phyloP scores from a whole-genome alignment of 2,888 invertebrate species.

The Orthonevra nobilis region DNA sequence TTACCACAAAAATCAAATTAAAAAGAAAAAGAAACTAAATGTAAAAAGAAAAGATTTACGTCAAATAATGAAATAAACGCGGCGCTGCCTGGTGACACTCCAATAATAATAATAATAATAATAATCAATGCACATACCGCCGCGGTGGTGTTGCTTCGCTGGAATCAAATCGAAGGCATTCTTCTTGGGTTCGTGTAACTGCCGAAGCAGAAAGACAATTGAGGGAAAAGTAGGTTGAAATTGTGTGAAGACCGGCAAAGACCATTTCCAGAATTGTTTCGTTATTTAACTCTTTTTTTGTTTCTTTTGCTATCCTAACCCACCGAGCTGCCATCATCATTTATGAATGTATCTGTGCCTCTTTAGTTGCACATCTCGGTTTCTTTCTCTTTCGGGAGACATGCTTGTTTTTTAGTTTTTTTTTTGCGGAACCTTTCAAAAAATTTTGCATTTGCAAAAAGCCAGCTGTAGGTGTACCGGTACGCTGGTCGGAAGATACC shows the following conservation, averaged over 20 bases:
- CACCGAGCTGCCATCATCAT: conserved; percentile 32
- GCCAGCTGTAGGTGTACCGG: neutral
- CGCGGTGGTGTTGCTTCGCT: conserved; percentile 28
- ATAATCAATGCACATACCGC: conserved; percentile 59
- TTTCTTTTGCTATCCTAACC: neutral
- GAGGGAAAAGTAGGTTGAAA: conserved; percentile 68
- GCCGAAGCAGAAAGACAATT: conserved; percentile 59
- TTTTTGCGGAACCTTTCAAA: conserved; percentile 32
- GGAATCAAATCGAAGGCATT: conserved; percentile 57
- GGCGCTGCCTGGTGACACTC: conserved; percentile 66
- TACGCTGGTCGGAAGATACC: neutral
- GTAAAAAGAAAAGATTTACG: conserved; percentile 52
- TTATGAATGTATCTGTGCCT: too few relatives aligned
- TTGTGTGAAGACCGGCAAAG: conserved; percentile 67
- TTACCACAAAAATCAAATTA: conserved; percentile 51
- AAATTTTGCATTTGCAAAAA: conserved; percentile 4
- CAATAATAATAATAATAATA: too few relatives aligned
- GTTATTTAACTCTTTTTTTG: conserved; percentile 49
- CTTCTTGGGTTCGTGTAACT: conserved; percentile 40
- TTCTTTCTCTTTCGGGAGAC: conserved; percentile 32
- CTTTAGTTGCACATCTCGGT: conserved; percentile 48
- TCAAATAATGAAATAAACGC: conserved; percentile 49
- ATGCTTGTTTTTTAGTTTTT: conserved; percentile 6
- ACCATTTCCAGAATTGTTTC: conserved; percentile 69
- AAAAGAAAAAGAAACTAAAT: conserved; percentile 20